Conservation (phyloP, 53 echinoderm and acorn worm species). For the Glandiceps talaboti region DNA sequence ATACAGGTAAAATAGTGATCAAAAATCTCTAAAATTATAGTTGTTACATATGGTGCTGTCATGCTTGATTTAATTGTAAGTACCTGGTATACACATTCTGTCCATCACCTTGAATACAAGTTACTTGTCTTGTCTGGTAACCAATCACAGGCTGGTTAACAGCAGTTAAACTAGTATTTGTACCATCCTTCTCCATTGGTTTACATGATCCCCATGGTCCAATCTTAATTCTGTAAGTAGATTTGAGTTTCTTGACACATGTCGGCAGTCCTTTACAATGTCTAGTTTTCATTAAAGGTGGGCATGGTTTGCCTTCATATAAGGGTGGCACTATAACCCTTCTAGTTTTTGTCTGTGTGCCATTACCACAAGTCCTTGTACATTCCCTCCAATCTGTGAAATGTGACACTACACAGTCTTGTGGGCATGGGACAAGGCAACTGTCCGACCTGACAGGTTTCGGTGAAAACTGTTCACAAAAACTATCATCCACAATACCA, state of each 20-base stretch:
- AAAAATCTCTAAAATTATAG: too few relatives aligned
- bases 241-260: slow-evolving; percentile 24
- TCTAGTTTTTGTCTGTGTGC: slow-evolving; percentile 67
- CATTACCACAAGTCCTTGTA: slow-evolving; percentile 85
- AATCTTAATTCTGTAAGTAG: slow-evolving; percentile 39
- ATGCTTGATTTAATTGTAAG: too few relatives aligned
- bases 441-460: slow-evolving; percentile 50
- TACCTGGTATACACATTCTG: slow-evolving; percentile 1
- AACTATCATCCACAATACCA: slow-evolving; percentile 32
- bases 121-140: slow-evolving; percentile 40
- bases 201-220: slow-evolving; percentile 50
- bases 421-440: slow-evolving; percentile 80
- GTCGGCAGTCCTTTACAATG: slow-evolving; percentile 21
- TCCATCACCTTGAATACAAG: slow-evolving; percentile 55
- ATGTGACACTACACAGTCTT: slow-evolving; percentile 69
- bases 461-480: slow-evolving; percentile 58
- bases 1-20: too few relatives aligned
- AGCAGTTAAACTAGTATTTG: slow-evolving; percentile 3
- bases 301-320: slow-evolving; percentile 48
- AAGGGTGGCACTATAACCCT: slow-evolving; percentile 55
- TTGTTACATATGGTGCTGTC: too few relatives aligned
- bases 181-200: slow-evolving; percentile 8
- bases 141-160: slow-evolving; percentile 30
- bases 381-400: slow-evolving; percentile 74
- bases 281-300: slow-evolving; percentile 50